Evolutionary conservation across 2,888 invertebrate genomes (phyloP), one percentile per base, ranked within the genome.

Genomic region (Philonicus albiceps): DNA sequence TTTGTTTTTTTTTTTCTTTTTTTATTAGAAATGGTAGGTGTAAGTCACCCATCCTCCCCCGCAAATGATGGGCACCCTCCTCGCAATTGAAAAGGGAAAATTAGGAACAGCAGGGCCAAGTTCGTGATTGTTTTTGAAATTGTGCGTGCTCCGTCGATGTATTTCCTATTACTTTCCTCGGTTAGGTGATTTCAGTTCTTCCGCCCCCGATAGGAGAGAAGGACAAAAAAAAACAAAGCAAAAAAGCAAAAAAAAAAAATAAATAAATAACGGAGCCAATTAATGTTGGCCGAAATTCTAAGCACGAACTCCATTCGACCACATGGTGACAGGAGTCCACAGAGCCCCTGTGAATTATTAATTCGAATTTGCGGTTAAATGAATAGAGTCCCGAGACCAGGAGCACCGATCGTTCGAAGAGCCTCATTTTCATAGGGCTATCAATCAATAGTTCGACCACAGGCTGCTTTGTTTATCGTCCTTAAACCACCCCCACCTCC

Each of bases 281-380:
- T 80, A 64, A 83, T 72, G 11, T 8, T 37, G 31, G 34, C 83
- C 64, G 16, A 64, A 72, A 83, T 83, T 83, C 83, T n/a, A 72
- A 49, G 72, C 83, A 83, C 83, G 83, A 83, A 72, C 34, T 22
- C 80, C 22, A 83, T 83, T 72, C 37, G 34, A 19, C 34, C 64
- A 83, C 72, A 64, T 72, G 83, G 37, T 83, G 83, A 83, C 64
- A 83, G 83, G 64, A 72, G 30, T 55, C 13, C 30, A 34, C 83
- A 19, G 81, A 37, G 40, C 31, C 19, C 30, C 64, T 11, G 22
- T 83, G 83, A 83, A 83, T 83, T 83, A 83, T 55, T 83, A 83
- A 83, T 83, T 37, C 19, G 19, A 64, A 72, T 83, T 83, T 83
- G 37, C 37, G 83, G 83, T 72, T 72, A 83, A 83, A 64, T 83